Percentiles rank a stretch among this genome's conserved stretches.
phyloP scores from a whole-genome alignment of 2,888 invertebrate genomes.

The Eurytoma californica region DNA sequence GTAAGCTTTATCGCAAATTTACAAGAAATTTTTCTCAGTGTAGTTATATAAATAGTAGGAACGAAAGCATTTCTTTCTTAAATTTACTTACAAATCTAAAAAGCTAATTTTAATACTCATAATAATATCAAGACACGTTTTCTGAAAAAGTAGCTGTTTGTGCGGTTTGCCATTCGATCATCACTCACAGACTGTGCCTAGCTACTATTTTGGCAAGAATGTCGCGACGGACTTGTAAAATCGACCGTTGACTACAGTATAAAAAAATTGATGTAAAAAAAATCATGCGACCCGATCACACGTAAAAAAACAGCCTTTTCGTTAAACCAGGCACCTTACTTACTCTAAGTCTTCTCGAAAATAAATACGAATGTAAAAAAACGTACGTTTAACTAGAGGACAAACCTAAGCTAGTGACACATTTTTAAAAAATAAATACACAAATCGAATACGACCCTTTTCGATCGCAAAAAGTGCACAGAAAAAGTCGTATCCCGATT shows the following conservation, averaged over 20 bases:
- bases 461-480: constrained; percentile 19
- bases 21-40: too few relatives aligned
- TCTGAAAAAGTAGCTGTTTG: constrained; percentile 21
- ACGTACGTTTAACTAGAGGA: constrained; percentile 34
- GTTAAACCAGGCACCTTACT: constrained; percentile 71
- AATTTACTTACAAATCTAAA: too few relatives aligned
- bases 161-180: constrained; percentile 47
- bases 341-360: constrained; percentile 67
- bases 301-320: constrained; percentile 67
- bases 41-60: too few relatives aligned
- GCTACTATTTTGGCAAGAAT: constrained; percentile 58
- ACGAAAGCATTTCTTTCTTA: too few relatives aligned
- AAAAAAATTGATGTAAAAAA: constrained; percentile 57
- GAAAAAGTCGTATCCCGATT: neutral
- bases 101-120: too few relatives aligned
- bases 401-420: constrained; percentile 26
- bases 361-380: constrained; percentile 69
- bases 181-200: constrained; percentile 59
- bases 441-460: constrained; percentile 26
- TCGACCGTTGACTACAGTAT: constrained; percentile 2
- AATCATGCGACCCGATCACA: constrained; percentile 73
- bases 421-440: constrained; percentile 55
- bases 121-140: neutral
- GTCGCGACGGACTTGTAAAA: constrained; percentile 35
- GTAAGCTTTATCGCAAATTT: too few relatives aligned